A percentile compares a stretch with the other conserved stretches of the same genome.
phyloP scores from a whole-genome alignment of 2,113 vertebrate species.

The Sinocyclocheilus maitianheensis region DNA sequence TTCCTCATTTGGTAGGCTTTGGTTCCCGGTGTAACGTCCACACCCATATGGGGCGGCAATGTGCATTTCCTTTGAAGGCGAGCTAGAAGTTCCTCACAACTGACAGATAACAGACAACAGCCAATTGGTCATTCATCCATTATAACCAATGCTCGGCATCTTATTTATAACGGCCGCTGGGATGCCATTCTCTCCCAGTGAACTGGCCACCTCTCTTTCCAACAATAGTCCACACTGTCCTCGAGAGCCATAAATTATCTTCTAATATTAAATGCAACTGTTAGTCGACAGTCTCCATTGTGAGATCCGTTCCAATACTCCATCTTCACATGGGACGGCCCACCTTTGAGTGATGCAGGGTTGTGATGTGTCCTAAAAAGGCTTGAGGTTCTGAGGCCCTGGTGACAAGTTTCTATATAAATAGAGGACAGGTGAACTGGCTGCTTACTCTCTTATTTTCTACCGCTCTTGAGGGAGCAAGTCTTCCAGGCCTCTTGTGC shows the following conservation, averaged over 20 bases:
- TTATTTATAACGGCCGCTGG: constrained; percentile 57
- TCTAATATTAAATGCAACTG: constrained; percentile 52
- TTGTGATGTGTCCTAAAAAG: constrained; percentile 61
- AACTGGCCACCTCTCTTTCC: constrained; percentile 36
- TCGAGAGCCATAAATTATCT: constrained; percentile 49
- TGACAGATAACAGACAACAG: constrained; percentile 46
- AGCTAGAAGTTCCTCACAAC: constrained; percentile 35
- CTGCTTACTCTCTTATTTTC: constrained; percentile 48
- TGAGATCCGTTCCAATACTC: constrained; percentile 42
- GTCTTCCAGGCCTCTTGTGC: constrained; percentile 48
- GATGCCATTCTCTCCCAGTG: constrained; percentile 54
- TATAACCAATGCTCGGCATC: constrained; percentile 52
- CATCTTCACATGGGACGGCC: constrained; percentile 37
- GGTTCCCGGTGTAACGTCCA: constrained; percentile 32
- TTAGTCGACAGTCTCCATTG: constrained; percentile 33
- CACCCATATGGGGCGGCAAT: constrained; percentile 43
- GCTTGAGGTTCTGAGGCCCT: constrained; percentile 37
- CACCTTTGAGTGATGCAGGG: constrained; percentile 48
- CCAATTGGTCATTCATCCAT: constrained; percentile 49
- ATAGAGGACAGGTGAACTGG: constrained; percentile 51
- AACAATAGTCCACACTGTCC: constrained; percentile 44
- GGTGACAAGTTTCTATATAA: constrained; percentile 47
- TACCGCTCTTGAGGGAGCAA: constrained; percentile 55
- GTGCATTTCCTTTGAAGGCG: constrained; percentile 59
- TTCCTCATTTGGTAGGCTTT: constrained; percentile 33